Percentiles rank a stretch among this genome's conserved stretches.
Evolutionary conservation across 2,113 vertebrate species (phyloP).

Genomic region (Eulemur rufifrons): DNA sequence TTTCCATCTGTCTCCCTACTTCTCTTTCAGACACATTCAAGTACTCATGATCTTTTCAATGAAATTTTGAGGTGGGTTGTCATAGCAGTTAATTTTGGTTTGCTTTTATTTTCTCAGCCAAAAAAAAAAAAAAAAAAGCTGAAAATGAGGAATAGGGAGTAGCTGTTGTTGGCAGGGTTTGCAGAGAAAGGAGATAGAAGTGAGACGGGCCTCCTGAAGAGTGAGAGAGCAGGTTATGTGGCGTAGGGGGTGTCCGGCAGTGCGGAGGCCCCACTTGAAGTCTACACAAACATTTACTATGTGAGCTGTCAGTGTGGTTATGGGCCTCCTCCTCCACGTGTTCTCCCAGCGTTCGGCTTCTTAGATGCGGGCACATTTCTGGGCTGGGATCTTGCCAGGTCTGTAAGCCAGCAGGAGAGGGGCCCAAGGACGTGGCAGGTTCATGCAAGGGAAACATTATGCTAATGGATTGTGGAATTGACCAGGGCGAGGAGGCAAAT

Average conservation of each 20-base stretch:
- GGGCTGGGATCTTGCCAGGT: background rate
- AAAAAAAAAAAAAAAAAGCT: background rate
- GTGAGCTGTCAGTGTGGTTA: background rate
- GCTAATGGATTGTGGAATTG: background rate
- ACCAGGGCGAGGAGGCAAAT: background rate
- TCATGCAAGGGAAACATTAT: background rate
- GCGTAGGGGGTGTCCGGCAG: background rate
- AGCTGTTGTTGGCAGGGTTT: background rate
- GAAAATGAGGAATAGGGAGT: background rate
- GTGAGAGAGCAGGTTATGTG: background rate
- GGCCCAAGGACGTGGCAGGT: background rate
- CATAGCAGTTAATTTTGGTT: background rate
- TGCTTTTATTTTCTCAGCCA: slow-evolving; percentile 1
- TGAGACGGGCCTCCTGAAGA: background rate
- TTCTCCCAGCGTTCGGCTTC: background rate
- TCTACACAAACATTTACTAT: background rate
- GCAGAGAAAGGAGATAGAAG: background rate
- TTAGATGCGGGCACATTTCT: background rate
- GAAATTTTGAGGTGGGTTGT: background rate
- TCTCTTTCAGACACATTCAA: background rate
- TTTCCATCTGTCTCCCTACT: background rate
- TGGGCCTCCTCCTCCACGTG: background rate
- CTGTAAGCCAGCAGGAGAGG: background rate
- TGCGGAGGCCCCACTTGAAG: too few species aligned
- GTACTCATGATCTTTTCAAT: background rate